Conservation (phyloP, 2,113 vertebrate species). For the Nibea albiflora region DNA sequence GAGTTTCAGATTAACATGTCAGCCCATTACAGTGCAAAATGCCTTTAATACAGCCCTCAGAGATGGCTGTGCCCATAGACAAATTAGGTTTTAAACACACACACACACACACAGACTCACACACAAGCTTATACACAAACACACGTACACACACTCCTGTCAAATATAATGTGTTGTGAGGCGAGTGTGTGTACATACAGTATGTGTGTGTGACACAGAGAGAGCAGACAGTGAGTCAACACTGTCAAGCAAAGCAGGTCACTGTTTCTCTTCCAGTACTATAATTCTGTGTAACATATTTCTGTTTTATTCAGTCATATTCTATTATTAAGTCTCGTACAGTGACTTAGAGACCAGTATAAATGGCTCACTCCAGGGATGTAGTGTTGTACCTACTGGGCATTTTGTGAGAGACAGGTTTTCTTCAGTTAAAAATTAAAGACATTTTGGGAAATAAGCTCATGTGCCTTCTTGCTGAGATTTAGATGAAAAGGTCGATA, state of each 20-base stretch:
- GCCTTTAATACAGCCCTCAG: slow-evolving; percentile 74
- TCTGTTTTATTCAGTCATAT: neutral
- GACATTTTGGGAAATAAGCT: neutral
- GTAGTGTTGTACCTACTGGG: neutral
- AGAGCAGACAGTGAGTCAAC: slow-evolving; percentile 21
- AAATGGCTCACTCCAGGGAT: neutral
- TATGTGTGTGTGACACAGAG: slow-evolving; percentile 11
- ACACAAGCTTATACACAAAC: slow-evolving; percentile 16
- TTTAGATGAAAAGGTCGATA: neutral
- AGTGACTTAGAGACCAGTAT: neutral
- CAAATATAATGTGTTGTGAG: slow-evolving; percentile 53
- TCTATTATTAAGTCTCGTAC: neutral
- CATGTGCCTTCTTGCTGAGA: neutral
- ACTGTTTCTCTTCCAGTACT: neutral
- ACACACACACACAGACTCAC: slow-evolving; percentile 13
- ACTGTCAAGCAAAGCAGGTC: slow-evolving; percentile 32
- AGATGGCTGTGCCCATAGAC: slow-evolving; percentile 67
- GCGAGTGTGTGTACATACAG: slow-evolving; percentile 13
- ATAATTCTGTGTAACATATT: neutral
- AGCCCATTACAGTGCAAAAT: slow-evolving; percentile 77
- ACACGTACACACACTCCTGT: slow-evolving; percentile 59
- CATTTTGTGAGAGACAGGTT: neutral
- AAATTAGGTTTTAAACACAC: slow-evolving; percentile 72
- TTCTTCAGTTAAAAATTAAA: neutral
- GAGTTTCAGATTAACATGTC: slow-evolving; percentile 81